These are phyloP conservation scores for Apodemia zela DNA, from an alignment of 2,888 invertebrate species.

Conservation along the genomic window DNA sequence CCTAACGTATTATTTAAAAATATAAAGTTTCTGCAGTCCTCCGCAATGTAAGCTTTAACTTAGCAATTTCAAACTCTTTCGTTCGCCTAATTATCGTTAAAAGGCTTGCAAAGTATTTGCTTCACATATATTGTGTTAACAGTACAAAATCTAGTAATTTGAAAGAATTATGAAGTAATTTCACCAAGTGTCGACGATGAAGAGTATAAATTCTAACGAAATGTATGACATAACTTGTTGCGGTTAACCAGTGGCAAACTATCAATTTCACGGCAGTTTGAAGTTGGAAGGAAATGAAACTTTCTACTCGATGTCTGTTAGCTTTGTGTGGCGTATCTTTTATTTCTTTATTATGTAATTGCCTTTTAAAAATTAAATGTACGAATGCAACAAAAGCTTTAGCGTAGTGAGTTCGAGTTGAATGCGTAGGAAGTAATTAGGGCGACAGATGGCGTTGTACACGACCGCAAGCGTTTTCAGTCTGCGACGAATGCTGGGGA, in stretches of 20 bases:
- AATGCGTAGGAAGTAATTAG: constrained; percentile 73
- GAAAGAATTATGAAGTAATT: neutral
- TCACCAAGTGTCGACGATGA: neutral
- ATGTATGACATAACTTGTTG: constrained; percentile 46
- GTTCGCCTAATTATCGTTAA: too few species aligned
- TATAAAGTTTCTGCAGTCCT: too few species aligned
- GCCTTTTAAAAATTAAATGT: constrained; percentile 59
- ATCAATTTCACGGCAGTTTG: constrained; percentile 65
- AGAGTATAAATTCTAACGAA: constrained; percentile 22
- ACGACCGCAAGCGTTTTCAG: constrained; percentile 39
- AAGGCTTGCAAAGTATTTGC: too few species aligned
- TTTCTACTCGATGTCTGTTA: constrained; percentile 50
- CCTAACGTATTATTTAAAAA: too few species aligned
- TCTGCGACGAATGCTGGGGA: constrained; percentile 34
- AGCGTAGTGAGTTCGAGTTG: constrained; percentile 47
- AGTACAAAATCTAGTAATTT: too few species aligned
- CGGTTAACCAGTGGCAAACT: constrained; percentile 53
- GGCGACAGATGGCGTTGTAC: constrained; percentile 61
- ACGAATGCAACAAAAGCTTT: constrained; percentile 51
- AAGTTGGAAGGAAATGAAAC: constrained; percentile 48
- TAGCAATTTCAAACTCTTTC: too few species aligned
- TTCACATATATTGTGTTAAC: too few species aligned
- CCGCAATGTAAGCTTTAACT: too few species aligned
- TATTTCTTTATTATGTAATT: constrained; percentile 63
- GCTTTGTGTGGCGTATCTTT: constrained; percentile 68